phyloP scores from a whole-genome alignment of 2,113 vertebrate genomes.

The Cinclus cinclus region DNA sequence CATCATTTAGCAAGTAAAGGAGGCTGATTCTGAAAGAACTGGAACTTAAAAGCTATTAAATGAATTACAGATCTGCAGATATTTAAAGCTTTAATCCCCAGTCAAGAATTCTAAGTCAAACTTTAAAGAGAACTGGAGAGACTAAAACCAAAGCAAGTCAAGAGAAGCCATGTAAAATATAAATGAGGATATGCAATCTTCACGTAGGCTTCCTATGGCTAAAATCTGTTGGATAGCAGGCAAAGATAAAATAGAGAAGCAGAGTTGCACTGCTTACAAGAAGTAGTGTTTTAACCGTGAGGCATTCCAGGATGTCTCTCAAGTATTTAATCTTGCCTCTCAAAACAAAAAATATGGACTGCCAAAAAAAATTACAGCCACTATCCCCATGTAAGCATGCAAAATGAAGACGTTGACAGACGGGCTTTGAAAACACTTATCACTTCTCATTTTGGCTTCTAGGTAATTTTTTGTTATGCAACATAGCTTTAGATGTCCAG shows the following conservation, averaged over 20 bases:
- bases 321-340: neutral
- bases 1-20: neutral
- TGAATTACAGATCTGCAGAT: neutral
- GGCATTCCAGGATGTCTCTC: neutral
- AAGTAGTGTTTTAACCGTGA: neutral
- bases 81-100: neutral
- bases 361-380: neutral
- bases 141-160: neutral
- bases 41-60: neutral
- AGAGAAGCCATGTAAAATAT: neutral
- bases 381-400: neutral
- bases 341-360: neutral
- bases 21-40: neutral
- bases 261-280: neutral
- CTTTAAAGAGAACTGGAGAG: neutral
- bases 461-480: neutral
- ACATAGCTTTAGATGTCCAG: neutral
- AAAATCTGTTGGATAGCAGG: neutral
- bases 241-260: neutral
- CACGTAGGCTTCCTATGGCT: neutral
- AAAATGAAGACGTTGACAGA: neutral
- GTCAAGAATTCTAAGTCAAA: neutral
- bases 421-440: neutral
- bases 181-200: neutral
- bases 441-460: neutral